Evolutionary conservation across 2,113 vertebrate species (phyloP).

Genomic region (Poeciliopsis prolifica): DNA sequence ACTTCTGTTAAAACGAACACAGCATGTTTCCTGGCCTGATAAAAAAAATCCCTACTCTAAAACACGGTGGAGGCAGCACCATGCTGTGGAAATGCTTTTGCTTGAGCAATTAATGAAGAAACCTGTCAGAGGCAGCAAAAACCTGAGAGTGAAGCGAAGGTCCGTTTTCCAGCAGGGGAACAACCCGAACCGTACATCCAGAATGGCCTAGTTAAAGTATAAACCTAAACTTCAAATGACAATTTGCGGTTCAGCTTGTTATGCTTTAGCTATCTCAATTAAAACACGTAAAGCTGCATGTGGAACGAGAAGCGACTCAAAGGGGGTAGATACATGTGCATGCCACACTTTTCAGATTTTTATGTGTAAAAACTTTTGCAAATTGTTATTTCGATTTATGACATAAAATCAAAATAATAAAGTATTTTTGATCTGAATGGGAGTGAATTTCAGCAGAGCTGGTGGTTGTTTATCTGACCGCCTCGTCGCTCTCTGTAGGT

Average conservation of each 20-base stretch:
- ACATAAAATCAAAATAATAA: background rate
- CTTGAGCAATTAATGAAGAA: too few species aligned
- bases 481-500: slow-evolving; percentile 53
- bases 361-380: background rate
- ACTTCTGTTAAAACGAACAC: too few species aligned
- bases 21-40: too few species aligned
- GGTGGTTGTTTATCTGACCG: background rate
- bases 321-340: background rate
- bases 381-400: background rate
- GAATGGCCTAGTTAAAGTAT: background rate
- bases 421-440: too few species aligned
- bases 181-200: background rate
- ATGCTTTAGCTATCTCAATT: background rate
- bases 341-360: background rate
- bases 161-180: background rate
- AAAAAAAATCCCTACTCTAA: too few species aligned
- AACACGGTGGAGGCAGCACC: too few species aligned
- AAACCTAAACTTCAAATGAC: background rate
- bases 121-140: background rate
- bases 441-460: background rate
- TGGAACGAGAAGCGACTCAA: background rate
- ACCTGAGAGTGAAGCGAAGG: background rate
- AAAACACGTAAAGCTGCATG: background rate
- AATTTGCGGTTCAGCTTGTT: background rate
- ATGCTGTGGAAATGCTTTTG: too few species aligned